phyloP scores from a whole-genome alignment of 2,797 vertebrate species.

The Pseudocheirus occidentalis region DNA sequence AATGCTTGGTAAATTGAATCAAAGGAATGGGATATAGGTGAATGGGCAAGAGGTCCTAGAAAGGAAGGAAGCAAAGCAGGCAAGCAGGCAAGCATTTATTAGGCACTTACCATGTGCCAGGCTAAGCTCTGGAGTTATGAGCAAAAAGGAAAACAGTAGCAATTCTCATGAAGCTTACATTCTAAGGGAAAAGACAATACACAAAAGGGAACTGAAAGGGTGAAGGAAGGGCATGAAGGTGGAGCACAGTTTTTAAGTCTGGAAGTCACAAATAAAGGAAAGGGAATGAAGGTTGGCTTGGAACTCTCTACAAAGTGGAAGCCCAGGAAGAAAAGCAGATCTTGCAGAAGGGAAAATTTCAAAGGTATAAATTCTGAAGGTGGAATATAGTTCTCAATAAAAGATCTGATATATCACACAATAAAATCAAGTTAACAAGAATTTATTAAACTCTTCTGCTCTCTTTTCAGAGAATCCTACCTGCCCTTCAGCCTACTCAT shows the following conservation, averaged over 20 bases:
- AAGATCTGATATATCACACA: neutral
- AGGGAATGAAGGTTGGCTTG: neutral
- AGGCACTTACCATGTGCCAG: no score
- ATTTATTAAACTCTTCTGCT: neutral
- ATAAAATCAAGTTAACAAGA: neutral
- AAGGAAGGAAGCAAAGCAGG: neutral
- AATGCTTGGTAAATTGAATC: neutral
- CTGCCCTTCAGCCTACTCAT: neutral
- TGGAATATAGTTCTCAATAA: neutral
- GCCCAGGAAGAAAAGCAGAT: neutral
- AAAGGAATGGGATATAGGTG: neutral
- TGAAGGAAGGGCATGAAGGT: neutral
- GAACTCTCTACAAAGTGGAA: neutral
- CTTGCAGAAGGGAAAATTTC: neutral
- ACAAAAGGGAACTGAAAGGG: neutral
- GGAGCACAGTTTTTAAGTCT: neutral
- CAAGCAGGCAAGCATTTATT: no score
- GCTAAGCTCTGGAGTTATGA: no score
- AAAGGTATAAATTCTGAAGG: neutral
- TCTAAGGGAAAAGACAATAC: neutral
- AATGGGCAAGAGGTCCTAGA: neutral
- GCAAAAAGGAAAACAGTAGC: no score
- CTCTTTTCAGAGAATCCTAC: neutral
- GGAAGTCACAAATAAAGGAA: neutral
- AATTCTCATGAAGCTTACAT: no score